Evolutionary conservation across 2,797 vertebrate genomes (phyloP).

Genomic region (Dipus sagitta): DNA sequence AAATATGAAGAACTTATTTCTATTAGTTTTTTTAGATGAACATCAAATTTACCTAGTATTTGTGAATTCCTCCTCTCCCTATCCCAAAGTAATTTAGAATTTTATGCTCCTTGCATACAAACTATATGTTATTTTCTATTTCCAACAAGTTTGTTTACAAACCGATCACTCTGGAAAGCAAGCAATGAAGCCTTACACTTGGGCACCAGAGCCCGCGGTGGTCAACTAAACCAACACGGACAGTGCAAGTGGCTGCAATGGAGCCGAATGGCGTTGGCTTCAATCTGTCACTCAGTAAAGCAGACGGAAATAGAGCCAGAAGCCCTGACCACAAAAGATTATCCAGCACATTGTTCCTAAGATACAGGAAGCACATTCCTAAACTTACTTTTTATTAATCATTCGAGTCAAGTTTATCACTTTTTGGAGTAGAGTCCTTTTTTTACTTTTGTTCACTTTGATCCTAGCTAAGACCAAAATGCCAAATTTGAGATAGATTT

Average conservation of each 20-base stretch:
- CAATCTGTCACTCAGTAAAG: conserved; percentile 29
- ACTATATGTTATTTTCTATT: conserved; percentile 12
- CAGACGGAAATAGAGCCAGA: conserved; percentile 33
- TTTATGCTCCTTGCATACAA: conserved; percentile 16
- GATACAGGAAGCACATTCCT: background rate
- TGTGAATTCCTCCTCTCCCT: background rate
- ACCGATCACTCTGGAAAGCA: conserved; percentile 45
- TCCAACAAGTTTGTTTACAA: conserved; percentile 28
- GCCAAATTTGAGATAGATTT: conserved; percentile 45
- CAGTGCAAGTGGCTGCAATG: background rate
- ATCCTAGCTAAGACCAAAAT: conserved; percentile 48
- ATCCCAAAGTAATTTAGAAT: conserved; percentile 24
- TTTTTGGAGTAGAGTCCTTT: conserved; percentile 11
- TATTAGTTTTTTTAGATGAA: conserved; percentile 22
- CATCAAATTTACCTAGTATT: conserved; percentile 48
- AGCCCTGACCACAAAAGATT: background rate
- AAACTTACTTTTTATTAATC: conserved; percentile 13
- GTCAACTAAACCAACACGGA: conserved; percentile 7
- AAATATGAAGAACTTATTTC: conserved; percentile 26
- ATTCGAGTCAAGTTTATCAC: conserved; percentile 28
- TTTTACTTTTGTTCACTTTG: conserved; percentile 45
- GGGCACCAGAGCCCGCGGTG: background rate
- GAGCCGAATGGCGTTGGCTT: conserved; percentile 1
- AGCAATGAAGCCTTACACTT: conserved; percentile 7
- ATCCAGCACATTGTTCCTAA: background rate